Conservation (phyloP, 1,140 invertebrate genomes). For the Euura saliciscinereae region DNA sequence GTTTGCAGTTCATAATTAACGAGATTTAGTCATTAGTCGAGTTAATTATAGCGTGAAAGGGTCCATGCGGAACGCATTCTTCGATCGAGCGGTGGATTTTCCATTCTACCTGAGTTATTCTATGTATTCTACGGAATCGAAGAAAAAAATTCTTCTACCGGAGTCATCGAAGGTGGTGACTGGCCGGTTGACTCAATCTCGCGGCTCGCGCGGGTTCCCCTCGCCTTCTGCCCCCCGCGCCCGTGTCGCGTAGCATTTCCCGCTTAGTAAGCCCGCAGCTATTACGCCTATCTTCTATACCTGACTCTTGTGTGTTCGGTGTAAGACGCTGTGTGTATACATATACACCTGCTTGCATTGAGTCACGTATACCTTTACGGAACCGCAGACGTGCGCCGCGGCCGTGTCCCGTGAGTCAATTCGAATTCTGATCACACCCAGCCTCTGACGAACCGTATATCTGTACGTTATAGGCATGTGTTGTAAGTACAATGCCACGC, state of each 20-base stretch:
- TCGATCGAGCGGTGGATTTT: not conserved
- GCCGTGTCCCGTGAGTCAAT: not conserved
- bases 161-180: not conserved
- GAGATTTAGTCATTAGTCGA: too few relatives aligned
- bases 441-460: too few relatives aligned
- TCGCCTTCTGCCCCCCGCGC: not conserved
- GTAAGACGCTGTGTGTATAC: not conserved
- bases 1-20: too few relatives aligned
- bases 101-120: not conserved
- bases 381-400: not conserved
- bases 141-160: not conserved
- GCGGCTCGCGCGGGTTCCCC: not conserved
- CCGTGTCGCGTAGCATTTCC: too few relatives aligned
- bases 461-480: too few relatives aligned
- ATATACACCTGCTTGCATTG: constrained; percentile 3
- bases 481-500: too few relatives aligned
- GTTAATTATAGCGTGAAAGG: too few relatives aligned
- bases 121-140: too few relatives aligned
- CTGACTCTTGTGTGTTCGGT: not conserved
- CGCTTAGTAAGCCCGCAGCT: not conserved
- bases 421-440: not conserved
- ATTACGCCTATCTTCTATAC: not conserved
- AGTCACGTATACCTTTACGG: not conserved
- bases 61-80: too few relatives aligned
- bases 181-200: not conserved